Evolutionary conservation across 1,140 invertebrate species (phyloP).

Genomic region (Alviniconcha marisindica): DNA sequence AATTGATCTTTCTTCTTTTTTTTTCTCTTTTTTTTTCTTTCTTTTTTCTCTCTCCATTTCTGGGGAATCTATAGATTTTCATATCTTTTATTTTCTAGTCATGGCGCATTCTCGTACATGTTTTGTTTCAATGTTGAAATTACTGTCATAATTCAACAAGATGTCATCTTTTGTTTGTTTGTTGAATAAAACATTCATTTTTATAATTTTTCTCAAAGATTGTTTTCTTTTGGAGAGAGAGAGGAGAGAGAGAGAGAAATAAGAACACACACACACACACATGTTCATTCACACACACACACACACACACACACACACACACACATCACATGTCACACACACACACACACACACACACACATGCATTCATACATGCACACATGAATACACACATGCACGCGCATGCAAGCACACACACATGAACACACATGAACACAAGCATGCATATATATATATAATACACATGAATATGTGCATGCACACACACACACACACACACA

Average conservation of each 20-base stretch:
- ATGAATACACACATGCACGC: background rate
- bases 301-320: conserved; percentile 12
- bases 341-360: background rate
- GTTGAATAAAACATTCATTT: conserved; percentile 39
- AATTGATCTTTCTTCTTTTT: background rate
- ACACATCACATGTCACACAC: conserved; percentile 18
- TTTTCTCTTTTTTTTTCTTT: background rate
- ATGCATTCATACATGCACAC: background rate
- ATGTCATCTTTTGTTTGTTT: conserved; percentile 25
- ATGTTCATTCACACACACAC: background rate
- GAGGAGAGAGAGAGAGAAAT: background rate
- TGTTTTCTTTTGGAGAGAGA: background rate
- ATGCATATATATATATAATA: background rate
- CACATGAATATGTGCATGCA: too few relatives aligned
- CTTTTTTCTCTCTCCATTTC: too few relatives aligned
- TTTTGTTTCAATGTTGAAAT: background rate
- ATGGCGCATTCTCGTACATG: conserved; percentile 1
- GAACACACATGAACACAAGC: background rate
- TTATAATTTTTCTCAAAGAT: background rate
- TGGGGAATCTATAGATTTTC: background rate
- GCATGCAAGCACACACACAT: background rate
- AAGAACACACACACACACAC: conserved; percentile 16
- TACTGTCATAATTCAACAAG: conserved; percentile 13
- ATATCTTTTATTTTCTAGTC: conserved; percentile 28
- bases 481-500: background rate